Evolutionary conservation across 1,140 invertebrate species (phyloP).

Genomic region (Bombus ignitus): DNA sequence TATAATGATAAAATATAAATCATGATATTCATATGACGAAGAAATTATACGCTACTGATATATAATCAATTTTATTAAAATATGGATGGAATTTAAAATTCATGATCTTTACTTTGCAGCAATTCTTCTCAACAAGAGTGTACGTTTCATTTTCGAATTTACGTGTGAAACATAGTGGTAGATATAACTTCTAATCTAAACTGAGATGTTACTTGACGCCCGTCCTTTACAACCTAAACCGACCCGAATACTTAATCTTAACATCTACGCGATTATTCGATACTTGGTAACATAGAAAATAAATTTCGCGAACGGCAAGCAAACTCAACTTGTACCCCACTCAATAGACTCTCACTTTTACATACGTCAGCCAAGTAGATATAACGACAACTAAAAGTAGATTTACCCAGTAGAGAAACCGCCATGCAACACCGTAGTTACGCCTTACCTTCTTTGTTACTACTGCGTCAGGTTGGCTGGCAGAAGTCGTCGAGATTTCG

Average conservation of each 20-base stretch:
- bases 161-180: background rate
- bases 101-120: too few relatives aligned
- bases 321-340: slow-evolving; percentile 16
- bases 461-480: slow-evolving; percentile 69
- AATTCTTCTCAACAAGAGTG: too few relatives aligned
- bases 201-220: background rate
- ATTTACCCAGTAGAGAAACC: background rate
- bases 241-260: background rate
- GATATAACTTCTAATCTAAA: background rate
- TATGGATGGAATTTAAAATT: too few relatives aligned
- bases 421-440: slow-evolving; percentile 21
- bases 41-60: too few relatives aligned
- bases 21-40: too few relatives aligned
- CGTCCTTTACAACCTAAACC: background rate
- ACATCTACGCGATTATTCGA: background rate
- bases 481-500: slow-evolving; percentile 42
- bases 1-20: too few relatives aligned
- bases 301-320: background rate
- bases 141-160: background rate
- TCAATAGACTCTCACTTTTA: background rate
- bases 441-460: slow-evolving; percentile 75
- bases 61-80: too few relatives aligned
- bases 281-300: background rate
- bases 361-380: slow-evolving; percentile 5
- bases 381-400: slow-evolving; percentile 8